Evolutionary conservation across 2,888 invertebrate species (phyloP).

Genomic region (Ferdinandea cuprea): DNA sequence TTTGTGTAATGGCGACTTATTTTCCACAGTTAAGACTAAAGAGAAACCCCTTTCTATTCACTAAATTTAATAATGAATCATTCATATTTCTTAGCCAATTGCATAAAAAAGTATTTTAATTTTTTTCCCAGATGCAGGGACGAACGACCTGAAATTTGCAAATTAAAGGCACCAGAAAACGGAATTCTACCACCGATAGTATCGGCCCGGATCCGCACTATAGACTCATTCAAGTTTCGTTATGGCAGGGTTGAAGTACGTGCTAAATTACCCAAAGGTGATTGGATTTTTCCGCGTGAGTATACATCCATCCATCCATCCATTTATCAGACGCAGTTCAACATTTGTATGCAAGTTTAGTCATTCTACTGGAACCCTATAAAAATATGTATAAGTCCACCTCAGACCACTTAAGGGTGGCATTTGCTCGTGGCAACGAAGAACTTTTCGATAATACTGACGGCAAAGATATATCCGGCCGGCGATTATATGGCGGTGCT

Average conservation of each 20-base stretch:
- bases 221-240: constrained; percentile 86
- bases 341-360: constrained; percentile 81
- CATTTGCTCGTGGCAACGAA: constrained; percentile 87
- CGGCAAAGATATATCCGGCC: constrained; percentile 78
- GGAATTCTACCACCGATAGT: constrained; percentile 87
- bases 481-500: constrained; percentile 78
- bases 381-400: constrained; percentile 86
- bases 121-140: constrained; percentile 84
- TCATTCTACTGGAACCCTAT: constrained; percentile 87
- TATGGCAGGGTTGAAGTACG: constrained; percentile 88
- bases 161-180: background rate
- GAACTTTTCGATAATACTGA: constrained; percentile 76
- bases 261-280: constrained; percentile 89
- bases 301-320: background rate
- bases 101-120: background rate
- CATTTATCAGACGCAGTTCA: background rate
- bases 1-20: no score
- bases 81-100: no score
- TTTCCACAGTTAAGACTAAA: no score
- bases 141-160: background rate
- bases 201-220: constrained; percentile 86
- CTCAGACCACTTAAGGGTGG: constrained; percentile 89
- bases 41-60: no score
- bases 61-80: no score
- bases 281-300: constrained; percentile 91